Evolutionary conservation across 2,113 vertebrate species (phyloP).

Genomic region (Spea bombifrons): DNA sequence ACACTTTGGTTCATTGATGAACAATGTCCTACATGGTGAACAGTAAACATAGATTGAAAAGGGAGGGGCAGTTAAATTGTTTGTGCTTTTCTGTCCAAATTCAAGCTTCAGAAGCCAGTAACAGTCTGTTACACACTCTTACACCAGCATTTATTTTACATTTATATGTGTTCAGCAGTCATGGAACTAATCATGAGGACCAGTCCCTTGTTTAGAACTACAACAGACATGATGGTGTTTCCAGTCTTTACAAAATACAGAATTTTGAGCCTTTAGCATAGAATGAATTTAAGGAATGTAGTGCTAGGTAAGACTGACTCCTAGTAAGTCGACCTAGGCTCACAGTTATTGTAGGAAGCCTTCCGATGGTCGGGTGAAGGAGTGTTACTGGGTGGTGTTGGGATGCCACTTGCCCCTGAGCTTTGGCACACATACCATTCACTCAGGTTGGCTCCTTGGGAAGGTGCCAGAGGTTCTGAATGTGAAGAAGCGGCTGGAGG

Average conservation of each 20-base stretch:
- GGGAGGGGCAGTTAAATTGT: neutral
- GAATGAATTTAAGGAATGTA: neutral
- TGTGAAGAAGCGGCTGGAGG: conserved; percentile 70
- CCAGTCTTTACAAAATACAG: conserved; percentile 34
- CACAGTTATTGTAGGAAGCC: conserved; percentile 62
- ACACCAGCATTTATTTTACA: neutral
- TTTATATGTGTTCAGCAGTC: neutral
- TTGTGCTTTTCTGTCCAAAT: conserved; percentile 16
- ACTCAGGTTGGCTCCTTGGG: conserved; percentile 84
- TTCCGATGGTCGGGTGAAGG: conserved; percentile 69
- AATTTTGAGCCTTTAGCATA: neutral
- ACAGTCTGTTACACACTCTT: neutral
- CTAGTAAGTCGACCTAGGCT: conserved; percentile 66
- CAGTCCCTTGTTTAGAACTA: conserved; percentile 3
- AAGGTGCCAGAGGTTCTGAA: conserved; percentile 72
- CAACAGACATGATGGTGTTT: neutral
- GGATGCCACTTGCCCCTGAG: conserved; percentile 69
- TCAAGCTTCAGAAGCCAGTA: neutral
- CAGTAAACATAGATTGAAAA: conserved; percentile 34
- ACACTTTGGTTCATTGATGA: conserved; percentile 76
- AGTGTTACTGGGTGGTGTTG: conserved; percentile 66
- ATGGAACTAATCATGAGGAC: neutral
- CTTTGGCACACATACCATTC: conserved; percentile 96
- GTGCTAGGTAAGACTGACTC: neutral
- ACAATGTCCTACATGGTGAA: conserved; percentile 49